Conservation (phyloP, 2,113 vertebrate species). For the Ornithorhynchus anatinus region DNA sequence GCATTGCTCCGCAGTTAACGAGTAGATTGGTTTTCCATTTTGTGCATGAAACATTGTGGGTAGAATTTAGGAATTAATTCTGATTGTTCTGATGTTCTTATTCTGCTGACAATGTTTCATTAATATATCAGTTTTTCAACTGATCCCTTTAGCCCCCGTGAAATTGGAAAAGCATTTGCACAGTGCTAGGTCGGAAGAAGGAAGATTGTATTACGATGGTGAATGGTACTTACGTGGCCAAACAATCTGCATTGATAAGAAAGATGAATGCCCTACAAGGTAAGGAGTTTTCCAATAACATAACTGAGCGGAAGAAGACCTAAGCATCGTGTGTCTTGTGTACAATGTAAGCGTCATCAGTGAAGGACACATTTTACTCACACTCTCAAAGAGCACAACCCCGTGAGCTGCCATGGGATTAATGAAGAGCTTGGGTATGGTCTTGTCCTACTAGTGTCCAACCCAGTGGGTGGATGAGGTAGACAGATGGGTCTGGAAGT, state of each 20-base stretch:
- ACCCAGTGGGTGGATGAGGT: no score
- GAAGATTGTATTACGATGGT: constrained; percentile 90
- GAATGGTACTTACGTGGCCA: constrained; percentile 95
- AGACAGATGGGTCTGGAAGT: no score
- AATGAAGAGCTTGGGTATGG: no score
- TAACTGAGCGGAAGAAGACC: no score
- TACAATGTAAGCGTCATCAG: no score
- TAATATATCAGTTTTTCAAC: constrained; percentile 51
- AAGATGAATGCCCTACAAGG: constrained; percentile 94
- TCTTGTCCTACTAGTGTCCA: no score
- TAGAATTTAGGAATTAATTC: neutral
- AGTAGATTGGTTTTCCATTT: no score
- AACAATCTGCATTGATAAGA: constrained; percentile 92
- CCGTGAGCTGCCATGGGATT: no score
- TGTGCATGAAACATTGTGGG: neutral
- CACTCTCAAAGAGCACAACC: no score
- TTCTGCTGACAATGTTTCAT: constrained; percentile 40
- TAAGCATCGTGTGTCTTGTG: no score
- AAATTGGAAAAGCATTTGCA: constrained; percentile 91
- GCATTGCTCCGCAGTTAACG: no score
- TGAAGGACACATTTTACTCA: no score
- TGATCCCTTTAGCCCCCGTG: constrained; percentile 75
- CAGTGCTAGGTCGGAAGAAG: constrained; percentile 89
- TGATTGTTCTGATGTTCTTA: constrained; percentile 7
- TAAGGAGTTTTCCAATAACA: constrained; percentile 47